phyloP scores from a whole-genome alignment of 2,797 vertebrate genomes.

The Odontamblyopus lacepedii region DNA sequence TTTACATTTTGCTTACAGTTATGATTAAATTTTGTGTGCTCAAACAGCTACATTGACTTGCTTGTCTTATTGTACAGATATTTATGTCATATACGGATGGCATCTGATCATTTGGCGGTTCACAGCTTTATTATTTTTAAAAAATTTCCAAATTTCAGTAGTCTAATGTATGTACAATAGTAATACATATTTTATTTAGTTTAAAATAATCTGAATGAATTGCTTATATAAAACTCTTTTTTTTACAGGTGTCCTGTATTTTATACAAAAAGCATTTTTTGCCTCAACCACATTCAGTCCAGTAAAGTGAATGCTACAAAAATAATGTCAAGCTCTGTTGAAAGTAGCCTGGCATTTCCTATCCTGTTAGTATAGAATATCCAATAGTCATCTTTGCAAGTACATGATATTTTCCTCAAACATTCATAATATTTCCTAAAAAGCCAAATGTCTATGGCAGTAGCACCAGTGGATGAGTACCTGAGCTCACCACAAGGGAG shows the following conservation, averaged over 20 bases:
- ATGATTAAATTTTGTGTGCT: constrained; percentile 8
- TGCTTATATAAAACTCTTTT: neutral
- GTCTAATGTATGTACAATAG: neutral
- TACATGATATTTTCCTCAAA: neutral
- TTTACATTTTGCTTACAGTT: constrained; percentile 9
- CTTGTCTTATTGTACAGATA: neutral
- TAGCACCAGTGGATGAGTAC: constrained; percentile 23
- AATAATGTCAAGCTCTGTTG: neutral
- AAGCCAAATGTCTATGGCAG: neutral
- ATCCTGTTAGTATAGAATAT: neutral
- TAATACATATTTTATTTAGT: neutral
- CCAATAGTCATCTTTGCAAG: neutral
- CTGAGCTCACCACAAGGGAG: constrained; percentile 25
- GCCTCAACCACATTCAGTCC: neutral
- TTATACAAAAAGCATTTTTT: neutral
- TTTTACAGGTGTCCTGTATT: constrained; percentile 9
- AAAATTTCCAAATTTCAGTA: neutral
- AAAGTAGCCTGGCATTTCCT: neutral
- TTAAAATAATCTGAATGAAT: neutral
- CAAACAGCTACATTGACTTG: neutral
- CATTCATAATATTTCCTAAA: neutral
- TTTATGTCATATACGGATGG: too few relatives aligned
- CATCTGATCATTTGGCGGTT: neutral
- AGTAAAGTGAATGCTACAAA: constrained; percentile 1
- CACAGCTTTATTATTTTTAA: neutral